A percentile compares a stretch with the other conserved stretches of the same genome.
These are phyloP conservation scores for Congeria kusceri DNA, from an alignment of 2,888 invertebrate species.

Conservation along the genomic window DNA sequence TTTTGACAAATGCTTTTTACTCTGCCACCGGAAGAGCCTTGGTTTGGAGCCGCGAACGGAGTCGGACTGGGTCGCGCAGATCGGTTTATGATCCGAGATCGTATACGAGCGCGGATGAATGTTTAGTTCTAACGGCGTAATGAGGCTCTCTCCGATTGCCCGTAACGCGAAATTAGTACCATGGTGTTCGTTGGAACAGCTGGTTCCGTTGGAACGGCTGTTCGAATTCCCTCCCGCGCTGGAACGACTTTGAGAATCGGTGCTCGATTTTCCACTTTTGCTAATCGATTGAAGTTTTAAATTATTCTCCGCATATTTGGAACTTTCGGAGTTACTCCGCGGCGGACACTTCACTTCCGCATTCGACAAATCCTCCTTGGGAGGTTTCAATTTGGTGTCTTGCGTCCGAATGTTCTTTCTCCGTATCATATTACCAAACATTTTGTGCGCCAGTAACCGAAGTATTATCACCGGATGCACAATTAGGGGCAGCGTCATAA, in stretches of 20 bases:
- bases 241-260: slow-evolving; percentile 1
- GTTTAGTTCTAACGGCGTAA: slow-evolving; percentile 81
- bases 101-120: slow-evolving; percentile 63
- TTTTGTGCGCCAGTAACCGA: slow-evolving; percentile 87
- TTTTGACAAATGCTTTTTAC: slow-evolving; percentile 83
- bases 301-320: slow-evolving; percentile 42
- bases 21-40: slow-evolving; percentile 84
- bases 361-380: slow-evolving; percentile 72
- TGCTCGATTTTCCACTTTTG: not conserved
- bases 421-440: slow-evolving; percentile 87
- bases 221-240: slow-evolving; percentile 1
- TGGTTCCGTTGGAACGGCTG: not conserved
- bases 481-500: slow-evolving; percentile 86
- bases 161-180: slow-evolving; percentile 77
- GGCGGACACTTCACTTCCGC: slow-evolving; percentile 77
- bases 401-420: slow-evolving; percentile 82
- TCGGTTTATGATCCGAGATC: slow-evolving; percentile 49
- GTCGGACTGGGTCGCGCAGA: slow-evolving; percentile 52
- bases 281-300: not conserved
- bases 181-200: slow-evolving; percentile 12
- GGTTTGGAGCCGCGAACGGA: slow-evolving; percentile 58
- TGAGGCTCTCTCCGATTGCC: slow-evolving; percentile 83
- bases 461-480: slow-evolving; percentile 87
- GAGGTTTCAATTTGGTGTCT: slow-evolving; percentile 75
- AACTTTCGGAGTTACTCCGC: slow-evolving; percentile 58